A percentile compares a stretch with the other conserved stretches of the same genome.
Evolutionary conservation across 2,113 vertebrate genomes (phyloP).

Genomic region (Centropristis striata): DNA sequence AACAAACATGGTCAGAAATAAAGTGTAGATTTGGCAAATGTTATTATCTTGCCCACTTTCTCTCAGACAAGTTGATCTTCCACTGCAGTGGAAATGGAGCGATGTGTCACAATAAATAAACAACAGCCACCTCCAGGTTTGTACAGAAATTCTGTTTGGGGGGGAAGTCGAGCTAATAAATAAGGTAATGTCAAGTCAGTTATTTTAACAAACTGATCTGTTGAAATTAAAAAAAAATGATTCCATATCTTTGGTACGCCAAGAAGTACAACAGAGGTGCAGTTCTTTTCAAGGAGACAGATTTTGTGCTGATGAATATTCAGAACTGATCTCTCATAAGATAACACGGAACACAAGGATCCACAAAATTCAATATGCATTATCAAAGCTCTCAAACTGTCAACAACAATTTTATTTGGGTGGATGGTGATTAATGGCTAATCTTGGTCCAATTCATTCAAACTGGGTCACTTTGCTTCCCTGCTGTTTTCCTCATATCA

Average conservation of each 20-base stretch:
- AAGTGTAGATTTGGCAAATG: no score
- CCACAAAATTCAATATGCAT: slow-evolving; percentile 1
- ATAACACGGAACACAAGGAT: not conserved
- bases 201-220: no score
- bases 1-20: no score
- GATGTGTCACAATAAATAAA: no score
- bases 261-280: not conserved
- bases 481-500: slow-evolving; percentile 27
- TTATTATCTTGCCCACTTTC: no score
- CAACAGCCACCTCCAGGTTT: no score
- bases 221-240: not conserved
- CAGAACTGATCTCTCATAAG: not conserved
- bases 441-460: slow-evolving; percentile 26
- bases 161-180: no score
- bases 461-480: slow-evolving; percentile 32
- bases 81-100: no score
- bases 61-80: no score
- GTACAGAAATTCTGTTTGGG: no score
- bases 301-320: not conserved
- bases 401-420: slow-evolving; percentile 15
- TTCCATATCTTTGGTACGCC: not conserved
- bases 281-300: not conserved
- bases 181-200: no score
- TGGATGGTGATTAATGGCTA: slow-evolving; percentile 16
- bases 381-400: slow-evolving; percentile 16